phyloP scores from a whole-genome alignment of 2,113 vertebrate genomes.

The Corapipo altera region DNA sequence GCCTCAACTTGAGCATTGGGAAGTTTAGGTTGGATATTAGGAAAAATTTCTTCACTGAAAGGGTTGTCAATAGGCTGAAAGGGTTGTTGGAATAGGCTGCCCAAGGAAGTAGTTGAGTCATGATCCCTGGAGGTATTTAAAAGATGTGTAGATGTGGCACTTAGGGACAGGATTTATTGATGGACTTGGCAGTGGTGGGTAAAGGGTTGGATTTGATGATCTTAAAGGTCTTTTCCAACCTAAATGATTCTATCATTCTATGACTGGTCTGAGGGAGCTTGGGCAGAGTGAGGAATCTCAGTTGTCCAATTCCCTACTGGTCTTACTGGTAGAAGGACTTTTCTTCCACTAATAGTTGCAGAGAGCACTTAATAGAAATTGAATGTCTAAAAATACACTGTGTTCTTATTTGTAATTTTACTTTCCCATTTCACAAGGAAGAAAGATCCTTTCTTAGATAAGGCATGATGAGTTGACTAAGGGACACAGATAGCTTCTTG shows the following conservation, averaged over 20 bases:
- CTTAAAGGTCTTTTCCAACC: neutral
- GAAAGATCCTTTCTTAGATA: neutral
- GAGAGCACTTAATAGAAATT: neutral
- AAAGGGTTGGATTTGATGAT: neutral
- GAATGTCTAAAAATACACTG: neutral
- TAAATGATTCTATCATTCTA: neutral
- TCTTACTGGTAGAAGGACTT: neutral
- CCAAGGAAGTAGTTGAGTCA: neutral
- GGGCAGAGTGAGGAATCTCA: neutral
- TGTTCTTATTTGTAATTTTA: neutral
- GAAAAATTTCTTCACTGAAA: neutral
- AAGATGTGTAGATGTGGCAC: neutral
- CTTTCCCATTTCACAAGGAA: slow-evolving; percentile 1
- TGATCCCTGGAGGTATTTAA: neutral
- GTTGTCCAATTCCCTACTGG: neutral
- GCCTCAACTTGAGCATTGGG: neutral
- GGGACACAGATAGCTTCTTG: neutral
- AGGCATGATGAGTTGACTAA: neutral
- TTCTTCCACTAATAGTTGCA: neutral
- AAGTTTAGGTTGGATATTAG: neutral
- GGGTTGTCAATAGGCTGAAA: too few species aligned
- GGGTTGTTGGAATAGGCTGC: neutral
- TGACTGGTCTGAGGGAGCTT: neutral
- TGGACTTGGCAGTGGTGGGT: neutral
- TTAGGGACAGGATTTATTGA: neutral